These are phyloP conservation scores for Echeneis naucrates DNA, from an alignment of 2,797 vertebrate genomes.

Conservation along the genomic window DNA sequence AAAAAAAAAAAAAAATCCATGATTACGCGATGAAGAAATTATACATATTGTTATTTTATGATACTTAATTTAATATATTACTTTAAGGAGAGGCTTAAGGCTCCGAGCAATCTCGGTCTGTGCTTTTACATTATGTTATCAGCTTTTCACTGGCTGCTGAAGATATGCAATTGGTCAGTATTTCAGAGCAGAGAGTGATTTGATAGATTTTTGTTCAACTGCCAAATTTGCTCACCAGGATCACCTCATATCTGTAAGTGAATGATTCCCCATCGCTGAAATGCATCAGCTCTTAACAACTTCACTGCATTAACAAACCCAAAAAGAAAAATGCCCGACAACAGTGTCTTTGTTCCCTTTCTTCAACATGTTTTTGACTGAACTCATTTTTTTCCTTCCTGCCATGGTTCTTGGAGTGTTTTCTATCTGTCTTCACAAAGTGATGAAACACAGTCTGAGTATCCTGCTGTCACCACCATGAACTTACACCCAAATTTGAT, in stretches of 20 bases:
- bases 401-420: conserved; percentile 37
- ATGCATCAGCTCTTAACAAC: conserved; percentile 17
- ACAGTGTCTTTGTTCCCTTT: conserved; percentile 12
- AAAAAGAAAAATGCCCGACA: conserved; percentile 4
- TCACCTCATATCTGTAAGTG: conserved; percentile 40
- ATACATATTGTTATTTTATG: too few species aligned
- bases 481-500: conserved; percentile 60
- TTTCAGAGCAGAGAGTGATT: conserved; percentile 27
- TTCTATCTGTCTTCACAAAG: conserved; percentile 62
- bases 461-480: conserved; percentile 34
- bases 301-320: conserved; percentile 14
- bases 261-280: conserved; percentile 35
- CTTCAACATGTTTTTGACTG: conserved; percentile 42
- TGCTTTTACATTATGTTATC: conserved; percentile 53
- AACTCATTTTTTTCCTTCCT: conserved; percentile 24
- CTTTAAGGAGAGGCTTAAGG: conserved; percentile 14
- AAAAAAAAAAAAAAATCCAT: too few species aligned
- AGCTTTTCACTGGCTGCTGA: conserved; percentile 52
- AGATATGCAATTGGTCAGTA: conserved; percentile 27
- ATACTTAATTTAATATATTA: too few species aligned
- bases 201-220: conserved; percentile 33
- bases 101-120: not conserved
- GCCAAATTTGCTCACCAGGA: conserved; percentile 44
- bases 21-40: not conserved
- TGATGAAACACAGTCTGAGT: conserved; percentile 57